phyloP scores from a whole-genome alignment of 1,140 invertebrate genomes.

The Ceratosolen fusciceps region DNA sequence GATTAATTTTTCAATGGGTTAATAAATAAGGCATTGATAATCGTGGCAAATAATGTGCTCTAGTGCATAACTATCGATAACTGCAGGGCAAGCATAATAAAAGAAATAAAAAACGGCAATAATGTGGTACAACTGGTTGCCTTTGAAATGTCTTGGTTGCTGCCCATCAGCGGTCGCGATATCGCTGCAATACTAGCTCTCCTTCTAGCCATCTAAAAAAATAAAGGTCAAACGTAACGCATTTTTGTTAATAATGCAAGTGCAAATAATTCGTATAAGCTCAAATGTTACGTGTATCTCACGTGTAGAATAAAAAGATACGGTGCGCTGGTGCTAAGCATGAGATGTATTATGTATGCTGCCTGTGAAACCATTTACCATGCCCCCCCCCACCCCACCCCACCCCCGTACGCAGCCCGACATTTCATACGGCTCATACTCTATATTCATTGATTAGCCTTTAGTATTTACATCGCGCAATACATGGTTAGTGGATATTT shows the following conservation, averaged over 20 bases:
- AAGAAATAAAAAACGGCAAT: conserved; percentile 15
- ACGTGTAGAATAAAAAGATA: conserved; percentile 17
- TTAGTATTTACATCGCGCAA: neutral
- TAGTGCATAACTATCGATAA: neutral
- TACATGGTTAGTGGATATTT: neutral
- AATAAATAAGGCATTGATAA: neutral
- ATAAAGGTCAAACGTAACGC: conserved; percentile 51
- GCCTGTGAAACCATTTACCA: conserved; percentile 20
- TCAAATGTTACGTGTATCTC: neutral
- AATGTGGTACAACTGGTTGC: conserved; percentile 57
- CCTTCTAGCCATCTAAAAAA: conserved; percentile 68
- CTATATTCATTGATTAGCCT: neutral
- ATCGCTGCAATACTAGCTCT: conserved; percentile 70
- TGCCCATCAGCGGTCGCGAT: conserved; percentile 62
- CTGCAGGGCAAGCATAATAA: conserved; percentile 30
- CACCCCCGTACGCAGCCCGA: no score
- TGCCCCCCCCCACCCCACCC: no score
- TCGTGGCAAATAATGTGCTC: neutral
- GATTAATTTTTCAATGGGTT: neutral
- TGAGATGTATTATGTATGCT: conserved; percentile 18
- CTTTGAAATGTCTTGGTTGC: conserved; percentile 63
- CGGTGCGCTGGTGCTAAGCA: conserved; percentile 24
- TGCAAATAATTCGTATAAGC: conserved; percentile 32
- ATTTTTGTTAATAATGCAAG: conserved; percentile 35
- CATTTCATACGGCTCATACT: no score